These are phyloP conservation scores for Cantharis lateralis DNA, from an alignment of 2,888 invertebrate species.

Conservation along the genomic window DNA sequence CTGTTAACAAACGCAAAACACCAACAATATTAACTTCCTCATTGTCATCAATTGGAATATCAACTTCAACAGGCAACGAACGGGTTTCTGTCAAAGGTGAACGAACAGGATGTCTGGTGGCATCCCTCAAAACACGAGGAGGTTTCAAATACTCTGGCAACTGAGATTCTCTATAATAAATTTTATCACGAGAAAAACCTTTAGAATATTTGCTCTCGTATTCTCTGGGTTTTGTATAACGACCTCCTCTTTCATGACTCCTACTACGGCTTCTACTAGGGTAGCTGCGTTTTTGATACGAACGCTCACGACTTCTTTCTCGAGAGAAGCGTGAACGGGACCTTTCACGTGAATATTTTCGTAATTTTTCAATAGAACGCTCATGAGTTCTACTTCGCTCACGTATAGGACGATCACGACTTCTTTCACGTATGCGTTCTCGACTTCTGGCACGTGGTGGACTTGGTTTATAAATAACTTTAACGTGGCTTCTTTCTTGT, in stretches of 20 bases:
- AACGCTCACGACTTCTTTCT: conserved; percentile 32
- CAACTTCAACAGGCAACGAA: conserved; percentile 21
- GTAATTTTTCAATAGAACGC: not conserved
- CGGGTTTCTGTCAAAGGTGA: conserved; percentile 17
- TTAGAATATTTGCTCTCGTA: conserved; percentile 11
- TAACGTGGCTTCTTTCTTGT: conserved; percentile 13
- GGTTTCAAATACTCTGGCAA: conserved; percentile 45
- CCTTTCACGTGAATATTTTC: conserved; percentile 13
- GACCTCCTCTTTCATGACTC: not conserved
- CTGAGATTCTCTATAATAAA: conserved; percentile 29
- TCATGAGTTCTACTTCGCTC: conserved; percentile 5
- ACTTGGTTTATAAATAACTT: not conserved
- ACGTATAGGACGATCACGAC: not conserved
- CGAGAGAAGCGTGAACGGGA: conserved; percentile 4
- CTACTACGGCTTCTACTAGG: conserved; percentile 16
- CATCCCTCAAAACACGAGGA: conserved; percentile 49
- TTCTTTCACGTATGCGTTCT: not conserved
- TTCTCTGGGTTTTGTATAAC: not conserved
- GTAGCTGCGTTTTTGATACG: conserved; percentile 36
- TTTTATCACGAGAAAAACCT: conserved; percentile 19
- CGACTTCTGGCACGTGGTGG: not conserved
- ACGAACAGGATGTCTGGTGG: conserved; percentile 44
- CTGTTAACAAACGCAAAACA: conserved; percentile 75
- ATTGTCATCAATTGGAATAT: conserved; percentile 57
- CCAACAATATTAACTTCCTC: conserved; percentile 64